These are phyloP conservation scores for Aleiodes alternator DNA, from an alignment of 2,888 invertebrate genomes.

Conservation along the genomic window DNA sequence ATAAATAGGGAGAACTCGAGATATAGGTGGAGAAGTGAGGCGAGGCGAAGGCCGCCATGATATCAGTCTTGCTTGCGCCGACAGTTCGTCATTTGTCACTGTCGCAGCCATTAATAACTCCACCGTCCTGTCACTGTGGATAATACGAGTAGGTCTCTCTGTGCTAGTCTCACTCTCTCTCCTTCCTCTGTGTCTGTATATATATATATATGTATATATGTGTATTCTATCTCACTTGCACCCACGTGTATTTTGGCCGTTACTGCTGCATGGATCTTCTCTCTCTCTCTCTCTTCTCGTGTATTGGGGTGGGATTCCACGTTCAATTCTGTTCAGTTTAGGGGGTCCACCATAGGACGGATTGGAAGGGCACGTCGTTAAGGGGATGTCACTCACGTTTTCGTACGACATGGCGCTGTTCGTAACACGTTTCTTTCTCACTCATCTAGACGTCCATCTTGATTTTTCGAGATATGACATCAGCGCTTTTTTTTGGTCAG, in stretches of 20 bases:
- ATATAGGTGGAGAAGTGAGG: slow-evolving; percentile 62
- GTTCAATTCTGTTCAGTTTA: slow-evolving; percentile 74
- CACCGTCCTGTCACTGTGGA: slow-evolving; percentile 75
- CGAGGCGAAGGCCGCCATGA: slow-evolving; percentile 73
- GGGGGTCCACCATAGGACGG: slow-evolving; percentile 69
- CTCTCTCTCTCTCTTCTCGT: slow-evolving; percentile 40
- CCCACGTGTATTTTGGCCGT: not conserved
- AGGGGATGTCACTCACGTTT: slow-evolving; percentile 74
- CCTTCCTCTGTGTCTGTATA: slow-evolving; percentile 53
- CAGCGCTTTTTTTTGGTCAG: not conserved
- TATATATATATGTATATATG: slow-evolving; percentile 31
- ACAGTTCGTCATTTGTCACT: slow-evolving; percentile 76
- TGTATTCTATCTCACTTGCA: slow-evolving; percentile 50
- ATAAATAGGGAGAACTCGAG: slow-evolving; percentile 51
- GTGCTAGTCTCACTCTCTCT: slow-evolving; percentile 52
- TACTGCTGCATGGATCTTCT: too few relatives aligned
- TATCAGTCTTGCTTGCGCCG: slow-evolving; percentile 76
- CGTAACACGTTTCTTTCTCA: slow-evolving; percentile 28
- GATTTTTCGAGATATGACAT: slow-evolving; percentile 51
- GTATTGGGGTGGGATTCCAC: slow-evolving; percentile 69
- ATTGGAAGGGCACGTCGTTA: slow-evolving; percentile 73
- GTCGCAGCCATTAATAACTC: slow-evolving; percentile 76
- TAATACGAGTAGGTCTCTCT: slow-evolving; percentile 74
- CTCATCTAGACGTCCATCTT: slow-evolving; percentile 64
- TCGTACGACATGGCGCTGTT: slow-evolving; percentile 69